phyloP scores from a whole-genome alignment of 2,113 vertebrate species.

The Forbesichthys papilliferus region DNA sequence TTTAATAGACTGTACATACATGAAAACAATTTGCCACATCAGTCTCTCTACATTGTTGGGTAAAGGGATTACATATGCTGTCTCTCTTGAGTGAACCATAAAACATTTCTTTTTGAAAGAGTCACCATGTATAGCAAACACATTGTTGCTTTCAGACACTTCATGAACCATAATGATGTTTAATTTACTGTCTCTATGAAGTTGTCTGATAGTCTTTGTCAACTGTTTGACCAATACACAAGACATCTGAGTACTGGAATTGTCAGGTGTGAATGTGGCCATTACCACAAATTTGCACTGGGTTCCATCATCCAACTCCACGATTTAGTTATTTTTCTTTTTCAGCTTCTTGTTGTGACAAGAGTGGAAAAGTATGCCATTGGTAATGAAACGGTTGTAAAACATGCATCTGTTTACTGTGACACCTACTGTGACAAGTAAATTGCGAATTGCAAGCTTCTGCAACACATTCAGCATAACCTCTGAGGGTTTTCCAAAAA shows the following conservation, averaged over 20 bases:
- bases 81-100: constrained; percentile 24
- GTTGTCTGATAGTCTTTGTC: constrained; percentile 12
- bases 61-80: constrained; percentile 19
- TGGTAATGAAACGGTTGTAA: constrained; percentile 21
- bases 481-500: constrained; percentile 16
- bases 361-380: constrained; percentile 13
- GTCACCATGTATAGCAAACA: constrained; percentile 11
- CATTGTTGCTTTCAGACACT: constrained; percentile 6
- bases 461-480: constrained; percentile 2
- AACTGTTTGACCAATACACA: constrained; percentile 37
- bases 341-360: background rate
- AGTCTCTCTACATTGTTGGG: constrained; percentile 33
- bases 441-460: constrained; percentile 12
- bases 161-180: constrained; percentile 22
- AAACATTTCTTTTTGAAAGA: constrained; percentile 27
- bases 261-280: constrained; percentile 1
- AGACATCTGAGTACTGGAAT: background rate
- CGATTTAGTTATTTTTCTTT: constrained; percentile 28
- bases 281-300: constrained; percentile 8
- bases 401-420: constrained; percentile 1
- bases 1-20: no score
- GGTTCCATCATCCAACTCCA: constrained; percentile 26
- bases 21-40: background rate
- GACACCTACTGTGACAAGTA: background rate
- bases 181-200: constrained; percentile 24